A percentile compares a stretch with the other conserved stretches of the same genome.
Evolutionary conservation across 1,140 invertebrate species (phyloP).

Genomic region (Heliconius eleuchia): DNA sequence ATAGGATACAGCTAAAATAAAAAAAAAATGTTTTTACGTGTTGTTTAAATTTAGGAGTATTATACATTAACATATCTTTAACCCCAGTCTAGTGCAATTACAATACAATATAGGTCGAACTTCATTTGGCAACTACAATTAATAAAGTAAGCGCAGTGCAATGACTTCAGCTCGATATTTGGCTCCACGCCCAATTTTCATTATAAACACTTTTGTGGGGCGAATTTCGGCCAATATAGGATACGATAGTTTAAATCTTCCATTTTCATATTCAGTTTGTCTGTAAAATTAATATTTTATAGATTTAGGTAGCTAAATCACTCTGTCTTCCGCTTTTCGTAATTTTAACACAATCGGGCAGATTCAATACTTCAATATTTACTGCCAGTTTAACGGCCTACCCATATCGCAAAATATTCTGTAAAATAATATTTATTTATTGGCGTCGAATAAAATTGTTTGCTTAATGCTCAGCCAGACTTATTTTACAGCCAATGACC

Average conservation of each 20-base stretch:
- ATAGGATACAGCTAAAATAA: too few species aligned
- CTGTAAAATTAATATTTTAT: not conserved
- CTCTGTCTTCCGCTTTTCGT: too few species aligned
- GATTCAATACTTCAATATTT: too few species aligned
- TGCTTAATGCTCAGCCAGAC: slow-evolving; percentile 5
- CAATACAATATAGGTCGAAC: slow-evolving; percentile 6
- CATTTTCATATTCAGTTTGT: not conserved
- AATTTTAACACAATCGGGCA: too few species aligned
- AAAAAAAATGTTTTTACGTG: too few species aligned
- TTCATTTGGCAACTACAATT: slow-evolving; percentile 13
- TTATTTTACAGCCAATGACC: slow-evolving; percentile 1
- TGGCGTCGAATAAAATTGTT: not conserved
- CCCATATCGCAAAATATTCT: not conserved
- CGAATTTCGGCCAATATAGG: slow-evolving; percentile 14
- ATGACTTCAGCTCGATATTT: slow-evolving; percentile 29
- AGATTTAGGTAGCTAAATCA: too few species aligned
- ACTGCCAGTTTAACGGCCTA: not conserved
- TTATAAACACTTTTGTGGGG: slow-evolving; percentile 18
- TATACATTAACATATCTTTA: too few species aligned
- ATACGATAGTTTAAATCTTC: not conserved
- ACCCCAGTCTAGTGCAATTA: not conserved
- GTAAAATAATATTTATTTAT: not conserved
- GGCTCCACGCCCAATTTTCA: slow-evolving; percentile 35
- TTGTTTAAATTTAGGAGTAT: too few species aligned
- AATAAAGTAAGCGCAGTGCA: slow-evolving; percentile 27